Evolutionary conservation across 2,113 vertebrate genomes (phyloP).

Genomic region (Parotia lawesii): DNA sequence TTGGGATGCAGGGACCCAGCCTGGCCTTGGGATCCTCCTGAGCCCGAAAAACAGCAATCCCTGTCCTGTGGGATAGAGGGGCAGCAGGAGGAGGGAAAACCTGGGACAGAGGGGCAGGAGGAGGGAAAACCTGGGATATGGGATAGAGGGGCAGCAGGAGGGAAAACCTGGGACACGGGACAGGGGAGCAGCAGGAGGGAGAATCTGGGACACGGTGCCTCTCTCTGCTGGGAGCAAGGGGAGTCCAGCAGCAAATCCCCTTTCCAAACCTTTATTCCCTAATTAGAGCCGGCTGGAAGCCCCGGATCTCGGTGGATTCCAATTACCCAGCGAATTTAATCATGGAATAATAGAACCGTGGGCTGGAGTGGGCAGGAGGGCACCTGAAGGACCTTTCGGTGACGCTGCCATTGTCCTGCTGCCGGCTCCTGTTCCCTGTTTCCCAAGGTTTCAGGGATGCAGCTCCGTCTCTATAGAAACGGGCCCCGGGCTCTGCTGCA

Average conservation of each 20-base stretch:
- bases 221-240: rapidly evolving
- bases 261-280: background rate
- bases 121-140: rapidly evolving
- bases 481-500: background rate
- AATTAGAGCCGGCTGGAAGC: background rate
- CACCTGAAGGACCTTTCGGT: rapidly evolving
- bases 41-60: background rate
- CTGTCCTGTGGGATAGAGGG: background rate
- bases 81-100: background rate
- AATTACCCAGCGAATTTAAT: rapidly evolving
- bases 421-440: background rate
- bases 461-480: conserved; percentile 47
- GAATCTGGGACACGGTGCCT: rapidly evolving
- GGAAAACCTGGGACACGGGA: background rate
- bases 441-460: background rate
- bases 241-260: background rate
- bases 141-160: background rate
- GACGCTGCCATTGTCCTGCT: background rate
- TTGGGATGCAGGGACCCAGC: background rate
- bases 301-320: rapidly evolving
- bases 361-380: background rate
- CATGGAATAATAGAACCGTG: rapidly evolving
- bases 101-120: background rate
- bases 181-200: background rate
- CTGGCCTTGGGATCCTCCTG: background rate